Conservation (phyloP, 1,140 invertebrate species). For the Drosophila bifasciata region DNA sequence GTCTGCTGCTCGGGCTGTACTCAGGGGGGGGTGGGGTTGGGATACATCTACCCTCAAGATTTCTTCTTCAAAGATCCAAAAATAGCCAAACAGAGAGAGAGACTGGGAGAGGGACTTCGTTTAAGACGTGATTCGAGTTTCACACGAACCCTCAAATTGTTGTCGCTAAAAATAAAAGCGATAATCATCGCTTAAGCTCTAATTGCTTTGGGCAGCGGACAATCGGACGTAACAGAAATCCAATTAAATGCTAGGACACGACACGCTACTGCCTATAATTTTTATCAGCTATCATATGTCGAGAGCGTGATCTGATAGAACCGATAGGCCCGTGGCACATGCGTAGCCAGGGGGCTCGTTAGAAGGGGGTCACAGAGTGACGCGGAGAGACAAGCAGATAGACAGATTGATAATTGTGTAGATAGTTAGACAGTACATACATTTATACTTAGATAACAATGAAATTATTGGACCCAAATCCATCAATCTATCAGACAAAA, state of each 20-base stretch:
- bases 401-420: neutral
- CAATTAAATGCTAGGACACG: conserved; percentile 52
- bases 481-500: too few species aligned
- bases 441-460: too few species aligned
- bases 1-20: conserved; percentile 15
- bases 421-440: too few species aligned
- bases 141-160: conserved; percentile 35
- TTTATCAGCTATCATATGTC: conserved; percentile 48
- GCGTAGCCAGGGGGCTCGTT: conserved; percentile 1
- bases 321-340: conserved; percentile 1
- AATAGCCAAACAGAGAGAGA: conserved; percentile 22
- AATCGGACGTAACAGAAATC: conserved; percentile 31
- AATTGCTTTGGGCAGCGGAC: conserved; percentile 44
- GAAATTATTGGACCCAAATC: too few species aligned
- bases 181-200: conserved; percentile 35
- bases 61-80: conserved; percentile 39
- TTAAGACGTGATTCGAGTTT: conserved; percentile 57
- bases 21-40: neutral
- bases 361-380: neutral
- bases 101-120: conserved; percentile 16
- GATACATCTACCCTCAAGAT: conserved; percentile 12
- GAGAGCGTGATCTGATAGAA: conserved; percentile 41
- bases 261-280: conserved; percentile 22
- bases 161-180: conserved; percentile 58
- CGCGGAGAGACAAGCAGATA: neutral